Percentiles rank a stretch among this genome's conserved stretches.
These are phyloP conservation scores for Tribolium madens DNA, from an alignment of 1,140 invertebrate species.

Conservation along the genomic window DNA sequence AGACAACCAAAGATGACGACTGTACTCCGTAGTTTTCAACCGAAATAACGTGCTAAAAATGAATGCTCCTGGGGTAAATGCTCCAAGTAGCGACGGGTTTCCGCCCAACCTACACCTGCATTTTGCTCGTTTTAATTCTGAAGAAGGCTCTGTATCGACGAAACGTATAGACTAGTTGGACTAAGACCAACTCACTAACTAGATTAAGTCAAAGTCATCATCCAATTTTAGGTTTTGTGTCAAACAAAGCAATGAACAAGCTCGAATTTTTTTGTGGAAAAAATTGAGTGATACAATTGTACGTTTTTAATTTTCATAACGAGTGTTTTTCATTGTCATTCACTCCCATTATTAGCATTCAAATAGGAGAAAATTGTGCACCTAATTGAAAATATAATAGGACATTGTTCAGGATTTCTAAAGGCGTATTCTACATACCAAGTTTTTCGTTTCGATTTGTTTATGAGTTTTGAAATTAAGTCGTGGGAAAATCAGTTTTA, in stretches of 20 bases:
- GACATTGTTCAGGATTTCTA: background rate
- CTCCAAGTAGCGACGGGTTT: slow-evolving; percentile 1
- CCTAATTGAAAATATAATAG: background rate
- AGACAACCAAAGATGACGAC: too few species aligned
- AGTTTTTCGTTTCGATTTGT: background rate
- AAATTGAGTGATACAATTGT: too few species aligned
- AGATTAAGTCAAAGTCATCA: background rate
- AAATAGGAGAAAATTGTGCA: background rate
- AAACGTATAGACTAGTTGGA: background rate
- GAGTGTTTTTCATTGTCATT: background rate
- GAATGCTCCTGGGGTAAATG: slow-evolving; percentile 25
- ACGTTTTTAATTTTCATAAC: background rate
- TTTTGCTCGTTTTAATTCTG: background rate
- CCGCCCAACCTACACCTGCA: slow-evolving; percentile 5
- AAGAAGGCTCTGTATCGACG: background rate
- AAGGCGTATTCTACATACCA: background rate
- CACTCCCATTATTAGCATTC: background rate
- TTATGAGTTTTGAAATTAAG: background rate
- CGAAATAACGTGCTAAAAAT: slow-evolving; percentile 30
- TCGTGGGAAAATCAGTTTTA: background rate
- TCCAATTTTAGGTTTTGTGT: too few species aligned
- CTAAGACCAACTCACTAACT: background rate
- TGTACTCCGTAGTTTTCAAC: background rate
- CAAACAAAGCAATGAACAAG: too few species aligned
- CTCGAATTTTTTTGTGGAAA: too few species aligned